A percentile compares a stretch with the other conserved stretches of the same genome.
Evolutionary conservation across 1,140 invertebrate genomes (phyloP).

Genomic region (Daktulosphaira vitifoliae): DNA sequence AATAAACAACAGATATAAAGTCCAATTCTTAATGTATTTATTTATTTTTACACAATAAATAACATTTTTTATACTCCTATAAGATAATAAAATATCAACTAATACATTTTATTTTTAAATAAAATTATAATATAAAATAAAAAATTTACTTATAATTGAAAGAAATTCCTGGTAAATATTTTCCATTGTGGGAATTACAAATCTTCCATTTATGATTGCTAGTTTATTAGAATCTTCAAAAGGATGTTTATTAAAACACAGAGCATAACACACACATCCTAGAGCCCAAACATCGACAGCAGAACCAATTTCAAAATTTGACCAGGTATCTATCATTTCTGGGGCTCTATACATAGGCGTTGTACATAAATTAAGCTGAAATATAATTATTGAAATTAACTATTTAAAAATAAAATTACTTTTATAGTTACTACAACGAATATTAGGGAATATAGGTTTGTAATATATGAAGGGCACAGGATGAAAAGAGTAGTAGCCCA

Average conservation of each 20-base stretch:
- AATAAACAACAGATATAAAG: no score
- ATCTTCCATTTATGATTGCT: slow-evolving; percentile 93
- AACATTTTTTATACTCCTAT: no score
- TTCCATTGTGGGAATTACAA: slow-evolving; percentile 70
- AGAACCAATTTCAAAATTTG: slow-evolving; percentile 83
- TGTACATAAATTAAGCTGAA: slow-evolving; percentile 60
- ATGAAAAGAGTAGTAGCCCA: no score
- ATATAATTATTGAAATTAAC: slow-evolving; percentile 35
- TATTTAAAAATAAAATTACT: no score
- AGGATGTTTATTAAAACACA: slow-evolving; percentile 91
- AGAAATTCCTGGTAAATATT: slow-evolving; percentile 74
- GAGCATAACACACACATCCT: slow-evolving; percentile 86
- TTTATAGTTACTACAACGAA: no score
- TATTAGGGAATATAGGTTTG: no score
- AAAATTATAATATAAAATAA: background rate
- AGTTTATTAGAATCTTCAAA: slow-evolving; percentile 96
- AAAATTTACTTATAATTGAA: slow-evolving; percentile 78
- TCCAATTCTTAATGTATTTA: no score
- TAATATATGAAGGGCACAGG: no score
- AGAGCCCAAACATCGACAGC: slow-evolving; percentile 93
- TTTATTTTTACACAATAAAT: no score
- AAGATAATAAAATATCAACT: no score
- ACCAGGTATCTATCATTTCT: slow-evolving; percentile 97
- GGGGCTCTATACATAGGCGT: slow-evolving; percentile 87
- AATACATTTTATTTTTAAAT: no score